Conservation (phyloP, 2,797 vertebrate species). For the Scolopax rusticola region DNA sequence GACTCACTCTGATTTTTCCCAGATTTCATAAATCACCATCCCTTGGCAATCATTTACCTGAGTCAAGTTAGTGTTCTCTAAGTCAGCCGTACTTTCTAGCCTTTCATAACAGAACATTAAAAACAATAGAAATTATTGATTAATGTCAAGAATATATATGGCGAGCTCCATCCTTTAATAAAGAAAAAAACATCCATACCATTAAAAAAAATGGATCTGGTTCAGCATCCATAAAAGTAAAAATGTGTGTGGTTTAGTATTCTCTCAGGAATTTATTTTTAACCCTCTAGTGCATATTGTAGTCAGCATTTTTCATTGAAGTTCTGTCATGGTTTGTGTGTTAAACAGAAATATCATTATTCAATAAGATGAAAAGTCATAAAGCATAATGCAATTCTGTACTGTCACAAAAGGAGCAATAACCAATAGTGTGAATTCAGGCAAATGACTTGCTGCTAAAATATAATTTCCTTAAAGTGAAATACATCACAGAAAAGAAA, state of each 20-base stretch:
- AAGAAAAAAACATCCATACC: constrained; percentile 7
- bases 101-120: constrained; percentile 48
- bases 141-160: constrained; percentile 55
- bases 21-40: not conserved
- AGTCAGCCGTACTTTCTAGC: constrained; percentile 13
- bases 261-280: constrained; percentile 5
- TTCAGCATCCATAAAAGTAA: constrained; percentile 18
- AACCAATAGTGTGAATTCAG: not conserved
- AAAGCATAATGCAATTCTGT: constrained; percentile 22
- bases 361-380: constrained; percentile 5
- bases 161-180: constrained; percentile 9
- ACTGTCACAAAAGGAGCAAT: constrained; percentile 24
- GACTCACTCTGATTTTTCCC: constrained; percentile 7
- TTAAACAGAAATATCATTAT: constrained; percentile 17
- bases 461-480: constrained; percentile 9
- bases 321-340: not conserved
- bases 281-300: not conserved
- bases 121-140: constrained; percentile 61
- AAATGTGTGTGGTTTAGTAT: not conserved
- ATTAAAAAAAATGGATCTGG: constrained; percentile 31
- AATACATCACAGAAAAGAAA: not conserved
- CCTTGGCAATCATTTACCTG: constrained; percentile 16
- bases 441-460: constrained; percentile 8
- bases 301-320: not conserved
- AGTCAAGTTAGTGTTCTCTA: constrained; percentile 21